Evolutionary conservation across 2,888 invertebrate genomes (phyloP).

Genomic region (Hypsopygia costalis): DNA sequence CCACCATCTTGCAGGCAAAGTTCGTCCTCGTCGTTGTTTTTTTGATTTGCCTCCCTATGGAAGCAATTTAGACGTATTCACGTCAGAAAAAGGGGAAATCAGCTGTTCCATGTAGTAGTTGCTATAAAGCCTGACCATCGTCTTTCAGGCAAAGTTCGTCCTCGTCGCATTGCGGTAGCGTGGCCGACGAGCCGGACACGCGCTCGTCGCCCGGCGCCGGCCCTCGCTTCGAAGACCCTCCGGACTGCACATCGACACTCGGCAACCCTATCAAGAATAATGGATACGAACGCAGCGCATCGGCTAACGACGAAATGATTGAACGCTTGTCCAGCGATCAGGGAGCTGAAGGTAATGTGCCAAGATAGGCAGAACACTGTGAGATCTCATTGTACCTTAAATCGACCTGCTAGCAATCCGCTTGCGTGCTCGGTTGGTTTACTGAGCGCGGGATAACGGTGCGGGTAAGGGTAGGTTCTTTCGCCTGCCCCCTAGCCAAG

Average conservation of each 20-base stretch:
- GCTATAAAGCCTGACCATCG: no score
- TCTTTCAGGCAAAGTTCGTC: constrained; percentile 73
- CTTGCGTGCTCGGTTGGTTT: no score
- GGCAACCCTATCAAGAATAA: constrained; percentile 74
- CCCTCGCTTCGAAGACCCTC: constrained; percentile 68
- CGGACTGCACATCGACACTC: constrained; percentile 72
- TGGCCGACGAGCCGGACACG: constrained; percentile 73
- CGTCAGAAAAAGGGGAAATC: no score
- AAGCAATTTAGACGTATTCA: no score
- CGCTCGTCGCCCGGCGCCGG: constrained; percentile 73
- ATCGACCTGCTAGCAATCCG: no score
- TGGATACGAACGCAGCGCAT: constrained; percentile 71
- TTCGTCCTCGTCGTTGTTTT: constrained; percentile 76
- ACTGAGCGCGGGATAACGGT: no score
- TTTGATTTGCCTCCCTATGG: no score
- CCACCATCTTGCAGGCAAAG: constrained; percentile 58
- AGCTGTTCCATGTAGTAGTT: no score
- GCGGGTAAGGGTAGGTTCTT: no score
- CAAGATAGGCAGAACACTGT: constrained; percentile 15
- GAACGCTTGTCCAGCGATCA: constrained; percentile 74
- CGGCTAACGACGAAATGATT: constrained; percentile 64
- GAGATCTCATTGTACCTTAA: no score
- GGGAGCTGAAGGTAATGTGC: constrained; percentile 80
- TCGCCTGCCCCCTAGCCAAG: no score
- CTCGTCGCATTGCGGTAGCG: constrained; percentile 75